These are phyloP conservation scores for Acronicta psi DNA, from an alignment of 2,888 invertebrate species.

Conservation along the genomic window DNA sequence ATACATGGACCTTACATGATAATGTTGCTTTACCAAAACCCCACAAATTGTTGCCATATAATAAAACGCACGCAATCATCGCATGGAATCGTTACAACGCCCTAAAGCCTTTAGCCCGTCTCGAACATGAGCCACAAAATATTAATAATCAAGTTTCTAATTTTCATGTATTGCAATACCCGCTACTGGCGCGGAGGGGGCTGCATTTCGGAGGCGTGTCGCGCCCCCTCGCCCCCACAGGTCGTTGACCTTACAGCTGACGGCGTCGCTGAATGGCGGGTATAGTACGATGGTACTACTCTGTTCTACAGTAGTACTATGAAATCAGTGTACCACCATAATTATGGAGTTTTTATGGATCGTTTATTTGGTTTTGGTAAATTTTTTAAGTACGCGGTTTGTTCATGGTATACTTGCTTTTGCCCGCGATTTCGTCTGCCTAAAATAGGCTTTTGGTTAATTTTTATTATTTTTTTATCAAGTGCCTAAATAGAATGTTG, in stretches of 20 bases:
- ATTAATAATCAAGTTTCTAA: conserved; percentile 49
- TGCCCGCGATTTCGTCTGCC: no score
- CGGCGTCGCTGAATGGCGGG: conserved; percentile 74
- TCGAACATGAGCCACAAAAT: conserved; percentile 18
- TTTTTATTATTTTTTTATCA: no score
- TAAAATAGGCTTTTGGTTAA: no score
- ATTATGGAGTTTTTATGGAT: conserved; percentile 14
- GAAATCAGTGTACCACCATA: conserved; percentile 8
- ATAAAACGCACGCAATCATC: background rate
- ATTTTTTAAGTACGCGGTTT: background rate
- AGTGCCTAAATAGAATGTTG: no score
- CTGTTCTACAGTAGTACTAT: conserved; percentile 30
- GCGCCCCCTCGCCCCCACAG: conserved; percentile 51
- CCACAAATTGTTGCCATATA: no score
- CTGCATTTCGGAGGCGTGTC: conserved; percentile 66
- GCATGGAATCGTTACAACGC: conserved; percentile 8
- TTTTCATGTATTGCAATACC: conserved; percentile 51
- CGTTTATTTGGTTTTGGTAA: background rate
- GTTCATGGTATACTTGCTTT: background rate
- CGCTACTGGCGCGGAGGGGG: conserved; percentile 44
- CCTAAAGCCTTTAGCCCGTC: conserved; percentile 5
- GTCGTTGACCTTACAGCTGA: conserved; percentile 81
- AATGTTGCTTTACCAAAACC: background rate
- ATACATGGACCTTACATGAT: no score
- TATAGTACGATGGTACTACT: conserved; percentile 65